Evolutionary conservation across 2,888 invertebrate genomes (phyloP), one percentile per base, ranked within the genome.

Genomic region (Drosophila dives): DNA sequence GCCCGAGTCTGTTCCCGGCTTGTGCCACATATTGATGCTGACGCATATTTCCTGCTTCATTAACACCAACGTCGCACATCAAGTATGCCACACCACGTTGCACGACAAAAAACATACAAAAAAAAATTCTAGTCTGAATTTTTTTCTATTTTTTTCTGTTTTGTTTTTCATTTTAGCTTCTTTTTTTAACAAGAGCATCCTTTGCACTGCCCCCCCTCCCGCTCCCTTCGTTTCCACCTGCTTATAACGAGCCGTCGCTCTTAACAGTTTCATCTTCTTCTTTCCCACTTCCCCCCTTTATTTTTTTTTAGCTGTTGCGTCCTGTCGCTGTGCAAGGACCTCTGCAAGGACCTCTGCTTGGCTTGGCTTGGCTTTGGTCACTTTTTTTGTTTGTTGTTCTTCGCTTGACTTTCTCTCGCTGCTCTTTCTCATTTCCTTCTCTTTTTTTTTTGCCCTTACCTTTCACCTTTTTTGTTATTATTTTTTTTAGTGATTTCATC

Each of bases 31-130:
- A 83, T 83, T 83, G 83, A 83, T 78, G 83, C 86, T 86, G 83
- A 84, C 86, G 86, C 82, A 86, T 85, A 85, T 87, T 84, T 84
- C 87, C 84, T 84, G 84, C 87, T 87, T 84, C 84, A 87, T 84
- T 86, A 84, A 83, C 80, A 68, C 75, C 82, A 68, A 66, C 81
- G 75, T 67, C 69, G 73, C 77, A 20, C 84, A 78, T 84, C 76
- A 86, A 84, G 84, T 75, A 81, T 76, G 87, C 85, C 80, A 82
- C 78, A 72, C 66, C 59, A 65, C 53, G 71, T 59, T 59, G 49
- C 56, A 42, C 45, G n/a, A n/a, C n/a, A n/a, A n/a, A n/a, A n/a
- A 40, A 33, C 15, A 66, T 62, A 42, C 34, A 8, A 48, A 17
- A 49, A 32, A 62, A 73, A 75, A 72, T 64, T 83, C 81, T 81